Evolutionary conservation across 2,113 vertebrate genomes (phyloP).

Genomic region (Gasterosteus aculeatus): DNA sequence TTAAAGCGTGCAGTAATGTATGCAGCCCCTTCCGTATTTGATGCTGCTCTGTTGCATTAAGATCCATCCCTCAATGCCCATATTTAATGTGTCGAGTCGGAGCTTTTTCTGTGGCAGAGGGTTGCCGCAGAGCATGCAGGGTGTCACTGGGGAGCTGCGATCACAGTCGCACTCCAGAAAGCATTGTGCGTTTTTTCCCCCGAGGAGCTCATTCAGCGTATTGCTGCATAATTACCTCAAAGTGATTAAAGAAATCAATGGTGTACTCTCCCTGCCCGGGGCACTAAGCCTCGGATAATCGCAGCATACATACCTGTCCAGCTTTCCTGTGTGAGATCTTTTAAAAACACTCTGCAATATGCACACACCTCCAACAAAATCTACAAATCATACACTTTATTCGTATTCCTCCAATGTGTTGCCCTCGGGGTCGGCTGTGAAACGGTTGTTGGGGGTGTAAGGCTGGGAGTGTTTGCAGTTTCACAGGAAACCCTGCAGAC

Average conservation of each 20-base stretch:
- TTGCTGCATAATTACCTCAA: constrained; percentile 77
- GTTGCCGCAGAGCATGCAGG: constrained; percentile 46
- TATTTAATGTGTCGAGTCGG: constrained; percentile 57
- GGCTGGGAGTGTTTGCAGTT: constrained; percentile 38
- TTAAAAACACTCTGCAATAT: constrained; percentile 31
- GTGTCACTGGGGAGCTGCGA: constrained; percentile 64
- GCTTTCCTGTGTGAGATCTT: constrained; percentile 15
- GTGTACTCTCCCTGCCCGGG: constrained; percentile 48
- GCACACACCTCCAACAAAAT: constrained; percentile 1
- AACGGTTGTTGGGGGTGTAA: constrained; percentile 33
- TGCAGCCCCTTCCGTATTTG: constrained; percentile 41
- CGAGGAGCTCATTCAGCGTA: constrained; percentile 68
- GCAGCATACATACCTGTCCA: constrained; percentile 63
- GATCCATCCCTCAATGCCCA: constrained; percentile 54
- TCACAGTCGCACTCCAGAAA: constrained; percentile 64
- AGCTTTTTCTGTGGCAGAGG: constrained; percentile 46
- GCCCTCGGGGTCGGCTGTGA: constrained; percentile 21
- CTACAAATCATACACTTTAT: constrained; percentile 24
- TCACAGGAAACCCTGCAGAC: constrained; percentile 49
- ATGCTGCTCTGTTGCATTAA: constrained; percentile 58
- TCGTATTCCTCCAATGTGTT: constrained; percentile 43
- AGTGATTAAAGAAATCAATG: constrained; percentile 77
- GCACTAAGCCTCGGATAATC: constrained; percentile 58
- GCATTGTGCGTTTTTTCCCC: constrained; percentile 44
- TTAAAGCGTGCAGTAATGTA: constrained; percentile 57